Base-by-base conservation (phyloP, 2,797 vertebrate species). In the Lindbergichthys nudifrons region DNA sequence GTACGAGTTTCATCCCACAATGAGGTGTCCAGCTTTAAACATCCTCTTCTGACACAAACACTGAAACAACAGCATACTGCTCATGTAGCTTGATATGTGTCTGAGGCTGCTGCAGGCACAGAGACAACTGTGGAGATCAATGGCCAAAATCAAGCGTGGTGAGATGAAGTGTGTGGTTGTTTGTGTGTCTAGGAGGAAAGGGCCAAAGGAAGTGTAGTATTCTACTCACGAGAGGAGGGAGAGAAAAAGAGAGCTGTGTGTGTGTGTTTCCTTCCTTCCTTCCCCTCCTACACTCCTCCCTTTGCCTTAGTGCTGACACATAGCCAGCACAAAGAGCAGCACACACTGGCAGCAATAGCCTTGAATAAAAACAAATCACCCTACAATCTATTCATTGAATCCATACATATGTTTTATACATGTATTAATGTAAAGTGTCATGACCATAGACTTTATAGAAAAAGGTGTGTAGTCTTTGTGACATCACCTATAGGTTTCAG, bases 231-330 rank as follows among this genome's bases (percentile, higher is more conserved):
- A 73, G 71, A 60, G 45, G 30, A 65, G 65, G 50, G 52, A 42
- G 14, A 65, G 30, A 46, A 23, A 64, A 60, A 18, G 21, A 47
- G 19, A 50, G 43, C 30, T 36, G 0, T 32, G 64, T 73, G 58
- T 68, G 43, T 52, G 39, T 67, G 70, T n/a, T n/a, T n/a, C n/a
- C n/a, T n/a, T 53, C 46, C 62, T 64, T 89, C 73, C 81, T 73
- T 42, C n/a, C 64, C 59, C 43, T 67, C 75, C 50, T 45, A 62
- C 43, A 36, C 57, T 45, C 66, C 47, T 60, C 32, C 53, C 36
- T 43, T 77, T 56, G 80, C 51, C 4, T 71, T 59, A 62, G 18
- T 65, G 77, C 79, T 83, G 82, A 87, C 81, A 75, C 50, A 81
- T 51, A 58, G 76, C 51, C 62, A 39, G 50, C 48, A 53, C 39